A percentile compares a stretch with the other conserved stretches of the same genome.
Conservation (phyloP, 2,113 vertebrate genomes). For the Oenanthe melanoleuca region DNA sequence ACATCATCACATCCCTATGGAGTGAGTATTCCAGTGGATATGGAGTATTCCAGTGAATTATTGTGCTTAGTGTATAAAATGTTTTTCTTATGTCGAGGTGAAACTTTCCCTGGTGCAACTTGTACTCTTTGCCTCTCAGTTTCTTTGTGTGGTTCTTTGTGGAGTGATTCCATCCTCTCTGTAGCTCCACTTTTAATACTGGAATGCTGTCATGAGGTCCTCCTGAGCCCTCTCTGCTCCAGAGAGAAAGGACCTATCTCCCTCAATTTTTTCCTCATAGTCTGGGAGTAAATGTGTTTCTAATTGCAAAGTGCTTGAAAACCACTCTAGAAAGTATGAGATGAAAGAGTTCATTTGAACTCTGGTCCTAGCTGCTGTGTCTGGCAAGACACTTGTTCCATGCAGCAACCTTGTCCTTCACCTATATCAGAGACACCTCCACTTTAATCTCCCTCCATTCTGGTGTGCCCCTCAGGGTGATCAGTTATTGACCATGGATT, state of each 20-base stretch:
- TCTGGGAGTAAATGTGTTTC: not conserved
- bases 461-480: not conserved
- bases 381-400: not conserved
- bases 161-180: not conserved
- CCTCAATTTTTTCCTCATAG: not conserved
- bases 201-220: not conserved
- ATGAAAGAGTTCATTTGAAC: not conserved
- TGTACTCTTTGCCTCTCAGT: not conserved
- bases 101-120: not conserved
- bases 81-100: rapidly evolving
- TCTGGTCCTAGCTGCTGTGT: not conserved
- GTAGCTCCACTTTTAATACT: not conserved
- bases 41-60: not conserved
- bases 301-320: not conserved
- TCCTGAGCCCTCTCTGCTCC: not conserved
- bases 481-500: not conserved
- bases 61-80: not conserved
- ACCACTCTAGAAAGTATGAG: not conserved
- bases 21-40: too few species aligned
- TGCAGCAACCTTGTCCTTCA: not conserved
- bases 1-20: rapidly evolving
- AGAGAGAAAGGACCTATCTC: not conserved
- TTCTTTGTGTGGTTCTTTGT: not conserved
- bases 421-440: not conserved
- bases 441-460: not conserved